Conservation (phyloP, 1,140 invertebrate species). For the Drosophila trapezifrons region DNA sequence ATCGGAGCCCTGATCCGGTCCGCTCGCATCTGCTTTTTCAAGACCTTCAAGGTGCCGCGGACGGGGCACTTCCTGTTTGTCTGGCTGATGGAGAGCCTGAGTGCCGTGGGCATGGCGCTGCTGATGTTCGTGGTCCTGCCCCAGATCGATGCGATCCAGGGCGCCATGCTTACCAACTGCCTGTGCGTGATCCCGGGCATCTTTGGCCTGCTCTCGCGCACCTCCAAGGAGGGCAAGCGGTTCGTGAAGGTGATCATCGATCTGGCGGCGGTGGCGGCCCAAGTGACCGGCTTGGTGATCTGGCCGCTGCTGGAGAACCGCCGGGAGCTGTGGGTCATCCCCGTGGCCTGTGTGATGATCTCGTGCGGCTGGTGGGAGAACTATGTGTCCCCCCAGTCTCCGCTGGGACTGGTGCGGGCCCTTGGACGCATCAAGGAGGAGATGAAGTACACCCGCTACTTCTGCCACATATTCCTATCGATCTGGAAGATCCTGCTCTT, state of each 20-base stretch:
- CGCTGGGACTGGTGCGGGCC: conserved; percentile 91
- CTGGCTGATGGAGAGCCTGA: conserved; percentile 93
- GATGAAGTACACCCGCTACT: conserved; percentile 92
- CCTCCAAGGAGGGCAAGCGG: conserved; percentile 91
- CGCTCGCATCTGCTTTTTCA: conserved; percentile 95
- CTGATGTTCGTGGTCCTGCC: conserved; percentile 95
- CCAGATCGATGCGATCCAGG: conserved; percentile 95
- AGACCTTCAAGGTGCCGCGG: conserved; percentile 87
- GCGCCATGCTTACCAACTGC: conserved; percentile 96
- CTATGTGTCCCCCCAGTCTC: conserved; percentile 93
- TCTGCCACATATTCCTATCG: conserved; percentile 94
- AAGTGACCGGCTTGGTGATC: conserved; percentile 94
- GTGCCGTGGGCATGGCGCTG: conserved; percentile 93
- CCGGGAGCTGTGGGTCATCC: conserved; percentile 92
- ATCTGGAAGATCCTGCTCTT: conserved; percentile 94
- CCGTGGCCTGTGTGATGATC: conserved; percentile 92
- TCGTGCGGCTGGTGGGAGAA: conserved; percentile 99
- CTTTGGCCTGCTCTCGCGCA: conserved; percentile 90
- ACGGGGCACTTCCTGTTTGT: conserved; percentile 85
- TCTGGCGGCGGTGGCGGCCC: conserved; percentile 91
- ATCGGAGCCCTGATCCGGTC: conserved; percentile 93
- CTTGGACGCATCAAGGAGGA: conserved; percentile 93
- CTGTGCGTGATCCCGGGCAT: conserved; percentile 93
- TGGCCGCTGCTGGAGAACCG: conserved; percentile 93
- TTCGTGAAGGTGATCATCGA: conserved; percentile 93